Conservation (phyloP, 2,113 vertebrate genomes). For the Odocoileus hemionus region DNA sequence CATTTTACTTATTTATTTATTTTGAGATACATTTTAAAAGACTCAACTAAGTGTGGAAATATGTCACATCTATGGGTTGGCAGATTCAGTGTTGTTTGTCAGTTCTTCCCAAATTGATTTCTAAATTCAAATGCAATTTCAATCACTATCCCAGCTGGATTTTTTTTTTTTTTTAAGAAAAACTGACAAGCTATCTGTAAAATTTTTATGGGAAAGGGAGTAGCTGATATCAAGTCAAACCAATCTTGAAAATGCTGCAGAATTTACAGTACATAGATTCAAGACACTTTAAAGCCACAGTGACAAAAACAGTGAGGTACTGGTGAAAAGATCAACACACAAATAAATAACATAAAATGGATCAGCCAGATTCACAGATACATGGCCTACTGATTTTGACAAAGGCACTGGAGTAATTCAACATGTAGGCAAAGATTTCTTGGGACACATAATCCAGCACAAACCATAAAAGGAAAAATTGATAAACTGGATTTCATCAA, state of each 20-base stretch:
- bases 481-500: neutral
- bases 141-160: neutral
- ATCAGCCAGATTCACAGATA: neutral
- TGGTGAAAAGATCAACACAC: neutral
- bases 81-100: neutral
- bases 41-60: neutral
- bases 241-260: neutral
- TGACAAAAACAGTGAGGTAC: neutral
- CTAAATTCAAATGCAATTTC: neutral
- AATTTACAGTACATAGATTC: neutral
- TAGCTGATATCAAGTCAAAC: neutral
- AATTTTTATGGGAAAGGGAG: neutral
- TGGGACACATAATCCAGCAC: neutral
- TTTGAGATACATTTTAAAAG: neutral
- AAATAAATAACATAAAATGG: neutral
- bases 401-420: neutral
- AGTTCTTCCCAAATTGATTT: neutral
- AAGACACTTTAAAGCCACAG: neutral
- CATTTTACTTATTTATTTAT: too few relatives aligned
- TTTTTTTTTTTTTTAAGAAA: neutral
- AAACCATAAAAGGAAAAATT: neutral
- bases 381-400: neutral
- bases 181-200: neutral
- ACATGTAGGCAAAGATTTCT: neutral
- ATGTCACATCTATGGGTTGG: neutral